A percentile compares a stretch with the other conserved stretches of the same genome.
These are phyloP conservation scores for Zophobas morio DNA, from an alignment of 1,140 invertebrate species.

Conservation along the genomic window DNA sequence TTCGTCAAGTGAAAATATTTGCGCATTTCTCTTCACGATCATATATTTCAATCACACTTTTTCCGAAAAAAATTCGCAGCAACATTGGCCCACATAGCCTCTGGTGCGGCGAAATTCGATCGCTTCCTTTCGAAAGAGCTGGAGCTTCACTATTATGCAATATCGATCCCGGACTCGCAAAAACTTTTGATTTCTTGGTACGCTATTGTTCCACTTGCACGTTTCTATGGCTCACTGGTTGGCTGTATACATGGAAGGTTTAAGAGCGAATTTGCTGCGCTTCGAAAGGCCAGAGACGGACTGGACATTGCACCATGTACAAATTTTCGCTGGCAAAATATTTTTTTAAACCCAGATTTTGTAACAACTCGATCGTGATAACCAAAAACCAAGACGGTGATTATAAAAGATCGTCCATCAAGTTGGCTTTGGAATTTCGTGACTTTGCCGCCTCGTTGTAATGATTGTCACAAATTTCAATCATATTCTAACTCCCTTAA, in stretches of 20 bases:
- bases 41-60: not conserved
- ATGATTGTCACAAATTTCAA: too few species aligned
- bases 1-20: constrained; percentile 32
- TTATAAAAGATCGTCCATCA: too few species aligned
- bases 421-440: too few species aligned
- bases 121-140: not conserved
- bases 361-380: too few species aligned
- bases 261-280: constrained; percentile 14
- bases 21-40: constrained; percentile 17
- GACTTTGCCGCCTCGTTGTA: too few species aligned
- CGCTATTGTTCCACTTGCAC: constrained; percentile 20
- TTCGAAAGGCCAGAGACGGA: not conserved
- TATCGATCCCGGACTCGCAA: not conserved
- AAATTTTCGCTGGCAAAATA: too few species aligned
- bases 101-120: not conserved
- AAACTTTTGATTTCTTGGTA: constrained; percentile 17
- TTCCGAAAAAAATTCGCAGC: not conserved
- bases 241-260: not conserved
- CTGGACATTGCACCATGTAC: too few species aligned
- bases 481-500: too few species aligned
- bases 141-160: not conserved
- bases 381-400: too few species aligned
- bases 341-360: too few species aligned
- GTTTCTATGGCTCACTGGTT: not conserved
- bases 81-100: constrained; percentile 32